Conservation (phyloP, 2,888 invertebrate genomes). For the Pheosia gnoma region DNA sequence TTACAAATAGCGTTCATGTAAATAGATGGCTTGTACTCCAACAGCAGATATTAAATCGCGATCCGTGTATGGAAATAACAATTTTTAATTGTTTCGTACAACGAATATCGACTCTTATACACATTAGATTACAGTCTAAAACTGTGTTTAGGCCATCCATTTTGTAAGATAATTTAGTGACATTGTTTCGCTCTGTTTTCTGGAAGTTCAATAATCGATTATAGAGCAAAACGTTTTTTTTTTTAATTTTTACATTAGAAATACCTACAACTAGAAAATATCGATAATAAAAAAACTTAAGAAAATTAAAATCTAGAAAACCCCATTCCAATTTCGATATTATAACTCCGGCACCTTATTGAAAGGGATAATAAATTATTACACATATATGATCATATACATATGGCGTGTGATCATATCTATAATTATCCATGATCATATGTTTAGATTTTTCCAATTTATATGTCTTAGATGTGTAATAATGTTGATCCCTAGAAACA, state of each 20-base stretch:
- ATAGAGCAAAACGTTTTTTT: conserved; percentile 30
- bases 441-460: no score
- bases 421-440: no score
- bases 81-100: conserved; percentile 23
- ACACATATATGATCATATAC: no score
- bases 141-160: conserved; percentile 32
- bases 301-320: not conserved
- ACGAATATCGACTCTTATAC: conserved; percentile 10
- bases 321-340: not conserved
- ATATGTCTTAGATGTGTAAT: no score
- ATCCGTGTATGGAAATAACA: no score
- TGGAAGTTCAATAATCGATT: conserved; percentile 15
- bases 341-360: not conserved
- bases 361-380: no score
- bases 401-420: no score
- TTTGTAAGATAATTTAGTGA: conserved; percentile 12
- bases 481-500: no score
- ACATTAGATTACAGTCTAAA: conserved; percentile 10
- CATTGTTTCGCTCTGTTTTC: conserved; percentile 18
- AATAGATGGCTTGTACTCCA: conserved; percentile 27
- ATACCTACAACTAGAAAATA: conserved; percentile 32
- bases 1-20: conserved; percentile 8
- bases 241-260: conserved; percentile 31
- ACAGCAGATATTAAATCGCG: conserved; percentile 32
- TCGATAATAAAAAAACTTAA: conserved; percentile 15